A percentile compares a stretch with the other conserved stretches of the same genome.
Conservation (phyloP, 2,888 invertebrate genomes). For the Folsomia candida region DNA sequence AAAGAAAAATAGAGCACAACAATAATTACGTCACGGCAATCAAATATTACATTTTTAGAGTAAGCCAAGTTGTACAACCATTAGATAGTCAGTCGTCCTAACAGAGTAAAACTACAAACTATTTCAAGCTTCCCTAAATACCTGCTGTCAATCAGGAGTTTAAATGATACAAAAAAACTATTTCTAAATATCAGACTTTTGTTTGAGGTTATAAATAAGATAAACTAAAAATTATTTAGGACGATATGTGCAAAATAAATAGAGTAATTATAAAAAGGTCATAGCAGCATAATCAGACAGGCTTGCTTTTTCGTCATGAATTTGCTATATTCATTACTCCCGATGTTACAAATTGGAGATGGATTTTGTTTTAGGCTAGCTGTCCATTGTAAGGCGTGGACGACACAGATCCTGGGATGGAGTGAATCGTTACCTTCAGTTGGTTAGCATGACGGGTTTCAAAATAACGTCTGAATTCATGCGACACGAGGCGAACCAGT, state of each 20-base stretch:
- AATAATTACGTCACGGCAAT: no score
- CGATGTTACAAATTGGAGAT: no score
- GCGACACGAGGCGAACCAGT: constrained; percentile 55
- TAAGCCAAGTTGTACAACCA: no score
- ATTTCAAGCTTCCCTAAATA: no score
- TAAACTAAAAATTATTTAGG: not conserved
- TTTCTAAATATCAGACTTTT: constrained; percentile 25
- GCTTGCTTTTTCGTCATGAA: not conserved
- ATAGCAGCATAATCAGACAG: not conserved
- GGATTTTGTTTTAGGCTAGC: not conserved
- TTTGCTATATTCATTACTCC: not conserved
- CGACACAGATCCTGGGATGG: not conserved
- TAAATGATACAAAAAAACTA: not conserved
- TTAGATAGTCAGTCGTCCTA: no score
- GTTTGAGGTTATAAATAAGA: constrained; percentile 1
- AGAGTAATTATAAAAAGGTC: not conserved
- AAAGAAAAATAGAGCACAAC: no score
- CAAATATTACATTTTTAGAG: no score
- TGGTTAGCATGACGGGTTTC: constrained; percentile 37
- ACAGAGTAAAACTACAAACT: no score
- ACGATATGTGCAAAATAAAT: not conserved
- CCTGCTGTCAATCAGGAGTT: no score
- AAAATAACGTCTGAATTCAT: constrained; percentile 53
- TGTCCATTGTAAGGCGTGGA: not conserved
- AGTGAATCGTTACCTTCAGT: constrained; percentile 46